Conservation (phyloP, 2,113 vertebrate species). For the Alosa alosa region DNA sequence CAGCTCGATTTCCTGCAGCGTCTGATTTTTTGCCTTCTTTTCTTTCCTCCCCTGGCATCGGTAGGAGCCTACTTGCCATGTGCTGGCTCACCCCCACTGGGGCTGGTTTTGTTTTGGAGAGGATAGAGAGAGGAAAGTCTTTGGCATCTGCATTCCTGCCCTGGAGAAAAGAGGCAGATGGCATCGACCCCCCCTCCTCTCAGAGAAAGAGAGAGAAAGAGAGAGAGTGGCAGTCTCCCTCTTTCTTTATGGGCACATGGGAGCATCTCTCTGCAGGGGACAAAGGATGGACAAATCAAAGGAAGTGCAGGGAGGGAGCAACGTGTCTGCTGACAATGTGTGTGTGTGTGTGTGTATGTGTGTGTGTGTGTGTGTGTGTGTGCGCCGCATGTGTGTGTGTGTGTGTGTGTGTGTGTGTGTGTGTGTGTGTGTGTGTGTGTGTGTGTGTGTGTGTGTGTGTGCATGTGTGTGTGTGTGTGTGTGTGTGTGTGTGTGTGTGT, state of each 20-base stretch:
- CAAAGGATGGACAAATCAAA: not conserved
- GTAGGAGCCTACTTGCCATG: not conserved
- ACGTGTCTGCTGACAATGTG: not conserved
- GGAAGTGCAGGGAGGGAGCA: not conserved
- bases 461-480: too few relatives aligned
- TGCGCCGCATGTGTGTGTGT: too few relatives aligned
- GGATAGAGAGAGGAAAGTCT: not conserved
- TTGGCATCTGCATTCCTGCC: not conserved
- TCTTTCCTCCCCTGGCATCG: not conserved
- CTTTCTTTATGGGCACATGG: not conserved
- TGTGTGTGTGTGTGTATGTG: constrained; percentile 3
- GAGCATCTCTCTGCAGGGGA: not conserved
- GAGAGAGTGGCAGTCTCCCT: not conserved
- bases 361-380: not conserved
- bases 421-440: too few relatives aligned
- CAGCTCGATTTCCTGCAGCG: not conserved
- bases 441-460: too few relatives aligned
- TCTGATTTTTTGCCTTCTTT: not conserved
- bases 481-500: not conserved
- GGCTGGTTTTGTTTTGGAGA: not conserved
- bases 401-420: too few relatives aligned
- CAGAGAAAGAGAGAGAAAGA: not conserved
- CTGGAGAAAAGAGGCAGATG: constrained; percentile 7
- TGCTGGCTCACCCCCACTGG: not conserved
- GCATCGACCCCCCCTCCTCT: not conserved